phyloP scores from a whole-genome alignment of 2,113 vertebrate species.

The Pomatostomus ruficeps region DNA sequence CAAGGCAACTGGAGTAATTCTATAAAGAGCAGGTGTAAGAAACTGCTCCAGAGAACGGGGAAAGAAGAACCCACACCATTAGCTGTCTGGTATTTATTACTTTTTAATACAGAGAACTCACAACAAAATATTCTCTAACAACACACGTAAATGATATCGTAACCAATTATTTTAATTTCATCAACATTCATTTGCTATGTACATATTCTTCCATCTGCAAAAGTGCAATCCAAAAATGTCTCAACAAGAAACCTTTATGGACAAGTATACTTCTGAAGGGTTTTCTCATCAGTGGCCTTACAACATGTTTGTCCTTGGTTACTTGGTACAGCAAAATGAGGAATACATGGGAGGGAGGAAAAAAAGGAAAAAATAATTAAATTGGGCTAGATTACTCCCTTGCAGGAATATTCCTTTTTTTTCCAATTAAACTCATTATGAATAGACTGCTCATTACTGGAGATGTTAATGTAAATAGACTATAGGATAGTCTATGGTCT shows the following conservation, averaged over 20 bases:
- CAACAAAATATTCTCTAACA: constrained; percentile 76
- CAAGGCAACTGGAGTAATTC: background rate
- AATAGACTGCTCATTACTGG: background rate
- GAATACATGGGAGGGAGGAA: background rate
- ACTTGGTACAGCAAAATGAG: constrained; percentile 50
- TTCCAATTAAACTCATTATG: background rate
- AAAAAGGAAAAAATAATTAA: background rate
- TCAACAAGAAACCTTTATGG: constrained; percentile 62
- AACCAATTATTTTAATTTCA: constrained; percentile 71
- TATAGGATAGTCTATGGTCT: background rate
- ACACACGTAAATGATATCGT: constrained; percentile 68
- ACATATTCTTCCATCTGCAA: constrained; percentile 72
- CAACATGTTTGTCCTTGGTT: constrained; percentile 40
- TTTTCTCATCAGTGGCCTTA: constrained; percentile 40
- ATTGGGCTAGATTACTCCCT: constrained; percentile 18
- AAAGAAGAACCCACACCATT: constrained; percentile 30
- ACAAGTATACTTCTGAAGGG: constrained; percentile 38
- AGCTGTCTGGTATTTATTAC: constrained; percentile 71
- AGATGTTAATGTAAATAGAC: constrained; percentile 9
- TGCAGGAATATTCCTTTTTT: background rate
- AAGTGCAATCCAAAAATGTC: constrained; percentile 76
- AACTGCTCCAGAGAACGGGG: background rate
- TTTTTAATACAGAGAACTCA: constrained; percentile 78
- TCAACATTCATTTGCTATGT: constrained; percentile 77
- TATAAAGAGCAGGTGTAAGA: background rate